Conservation (phyloP, 1,140 invertebrate species). For the Diplogasteroides magnus region DNA sequence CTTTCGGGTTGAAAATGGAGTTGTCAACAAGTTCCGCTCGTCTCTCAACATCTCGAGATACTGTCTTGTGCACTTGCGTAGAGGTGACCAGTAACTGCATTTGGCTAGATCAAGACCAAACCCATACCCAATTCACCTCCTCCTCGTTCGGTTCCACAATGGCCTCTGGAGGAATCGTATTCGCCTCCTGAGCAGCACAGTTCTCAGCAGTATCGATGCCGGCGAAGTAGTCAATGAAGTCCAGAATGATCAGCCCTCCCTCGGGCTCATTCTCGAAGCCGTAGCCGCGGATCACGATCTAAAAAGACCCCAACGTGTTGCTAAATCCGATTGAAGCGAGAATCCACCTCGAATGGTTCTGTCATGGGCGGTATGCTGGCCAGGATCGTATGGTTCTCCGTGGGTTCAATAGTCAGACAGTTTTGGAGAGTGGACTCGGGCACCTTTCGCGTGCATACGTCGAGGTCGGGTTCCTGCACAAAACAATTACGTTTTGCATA, state of each 20-base stretch:
- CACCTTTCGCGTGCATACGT: constrained; percentile 29
- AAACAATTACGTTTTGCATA: not conserved
- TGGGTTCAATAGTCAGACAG: constrained; percentile 29
- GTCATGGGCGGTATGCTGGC: constrained; percentile 30
- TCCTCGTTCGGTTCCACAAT: not conserved
- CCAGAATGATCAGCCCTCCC: constrained; percentile 32
- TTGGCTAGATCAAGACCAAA: too few relatives aligned
- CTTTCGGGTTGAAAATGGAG: not conserved
- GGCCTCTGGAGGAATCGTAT: not conserved
- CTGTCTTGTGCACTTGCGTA: not conserved
- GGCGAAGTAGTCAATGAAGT: constrained; percentile 31
- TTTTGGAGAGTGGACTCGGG: constrained; percentile 21
- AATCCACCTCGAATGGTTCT: constrained; percentile 36
- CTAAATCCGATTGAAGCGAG: not conserved
- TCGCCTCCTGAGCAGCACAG: constrained; percentile 7
- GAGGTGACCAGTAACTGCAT: too few relatives aligned
- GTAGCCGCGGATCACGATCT: constrained; percentile 34
- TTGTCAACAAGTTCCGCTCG: constrained; percentile 1
- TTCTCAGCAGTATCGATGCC: constrained; percentile 29
- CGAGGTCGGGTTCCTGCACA: constrained; percentile 24
- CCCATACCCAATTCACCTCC: too few relatives aligned
- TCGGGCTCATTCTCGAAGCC: constrained; percentile 36
- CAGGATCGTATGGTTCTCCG: constrained; percentile 28
- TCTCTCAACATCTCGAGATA: constrained; percentile 8
- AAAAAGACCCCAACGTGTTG: constrained; percentile 10